phyloP scores from a whole-genome alignment of 2,888 invertebrate species.

The Hylaea fasciaria region DNA sequence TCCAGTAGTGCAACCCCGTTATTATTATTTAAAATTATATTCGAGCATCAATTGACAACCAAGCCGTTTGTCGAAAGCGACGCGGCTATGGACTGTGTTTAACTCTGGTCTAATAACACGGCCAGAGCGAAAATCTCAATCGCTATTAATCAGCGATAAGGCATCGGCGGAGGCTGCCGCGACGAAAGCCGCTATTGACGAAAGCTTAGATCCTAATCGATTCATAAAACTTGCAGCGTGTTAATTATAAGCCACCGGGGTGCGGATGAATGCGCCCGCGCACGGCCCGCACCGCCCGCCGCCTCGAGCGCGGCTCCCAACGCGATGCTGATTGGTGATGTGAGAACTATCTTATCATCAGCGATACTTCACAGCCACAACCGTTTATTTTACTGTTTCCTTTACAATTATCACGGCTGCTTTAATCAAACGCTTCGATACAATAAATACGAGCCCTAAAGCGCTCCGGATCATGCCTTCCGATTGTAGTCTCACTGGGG shows the following conservation, averaged over 20 bases:
- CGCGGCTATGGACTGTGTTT: slow-evolving; percentile 64
- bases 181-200: slow-evolving; percentile 83
- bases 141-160: slow-evolving; percentile 82
- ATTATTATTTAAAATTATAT: slow-evolving; percentile 59
- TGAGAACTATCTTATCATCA: slow-evolving; percentile 74
- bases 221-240: slow-evolving; percentile 84
- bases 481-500: slow-evolving; percentile 35
- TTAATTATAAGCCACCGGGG: slow-evolving; percentile 84
- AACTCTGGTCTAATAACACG: slow-evolving; percentile 76
- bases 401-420: slow-evolving; percentile 68
- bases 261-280: slow-evolving; percentile 64
- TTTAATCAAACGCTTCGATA: slow-evolving; percentile 37
- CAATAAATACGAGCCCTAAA: slow-evolving; percentile 35
- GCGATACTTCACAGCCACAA: slow-evolving; percentile 71
- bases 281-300: slow-evolving; percentile 41
- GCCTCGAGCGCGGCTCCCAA: slow-evolving; percentile 68
- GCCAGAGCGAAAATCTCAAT: slow-evolving; percentile 79
- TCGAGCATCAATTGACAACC: slow-evolving; percentile 68
- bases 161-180: slow-evolving; percentile 68
- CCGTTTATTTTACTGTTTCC: slow-evolving; percentile 69
- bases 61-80: slow-evolving; percentile 74
- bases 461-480: slow-evolving; percentile 23
- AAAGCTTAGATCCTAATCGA: slow-evolving; percentile 85
- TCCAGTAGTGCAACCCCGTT: slow-evolving; percentile 31
- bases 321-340: slow-evolving; percentile 62